Base-by-base conservation (phyloP, 2,888 invertebrate species). In the Scelioninae gen. 2 region DNA sequence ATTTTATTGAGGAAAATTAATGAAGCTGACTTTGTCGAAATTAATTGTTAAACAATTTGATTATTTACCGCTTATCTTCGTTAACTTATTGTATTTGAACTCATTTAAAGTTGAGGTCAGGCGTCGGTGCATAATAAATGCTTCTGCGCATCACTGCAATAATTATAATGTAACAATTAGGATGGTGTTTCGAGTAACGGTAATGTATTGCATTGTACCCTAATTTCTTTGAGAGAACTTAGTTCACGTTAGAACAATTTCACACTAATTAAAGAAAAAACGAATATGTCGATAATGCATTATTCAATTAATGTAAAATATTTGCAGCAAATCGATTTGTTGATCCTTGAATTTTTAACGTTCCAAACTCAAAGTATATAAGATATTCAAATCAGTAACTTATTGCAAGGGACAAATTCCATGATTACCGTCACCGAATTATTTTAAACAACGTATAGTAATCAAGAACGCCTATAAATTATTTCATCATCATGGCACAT, bases 291-390 rank as follows among this genome's bases (percentile, higher is more conserved):
- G n/a, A n/a, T n/a, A n/a, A n/a, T n/a, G n/a, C n/a, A n/a, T n/a
- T n/a, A n/a, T n/a, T n/a, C n/a, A n/a, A n/a, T n/a, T n/a, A n/a
- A n/a, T n/a, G n/a, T n/a, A n/a, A n/a, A n/a, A n/a, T 7, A 10
- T 52, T 52, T 57, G 22, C 31, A 43, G n/a, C 25, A 11, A 10
- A 1, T 58, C 22, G 15, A 60, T 15, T 37, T 37, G 18, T 22
- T 31, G 28, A 61, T 61, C 48, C n/a, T n/a, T n/a, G n/a, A n/a
- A n/a, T n/a, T n/a, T n/a, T n/a, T 61, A 50, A 39, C 61, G 39
- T 48, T 61, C 37, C 9, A 11, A 48, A 60, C 25, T 46, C 16
- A 13, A 22, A 10, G 22, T 50, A 45, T 18, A 18, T 35, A n/a
- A 10, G 7, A 37, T 50, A n/a, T 0, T 7, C 35, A 9, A 9